Conservation (phyloP, 2,797 vertebrate species). For the Acanthurus lineatus region DNA sequence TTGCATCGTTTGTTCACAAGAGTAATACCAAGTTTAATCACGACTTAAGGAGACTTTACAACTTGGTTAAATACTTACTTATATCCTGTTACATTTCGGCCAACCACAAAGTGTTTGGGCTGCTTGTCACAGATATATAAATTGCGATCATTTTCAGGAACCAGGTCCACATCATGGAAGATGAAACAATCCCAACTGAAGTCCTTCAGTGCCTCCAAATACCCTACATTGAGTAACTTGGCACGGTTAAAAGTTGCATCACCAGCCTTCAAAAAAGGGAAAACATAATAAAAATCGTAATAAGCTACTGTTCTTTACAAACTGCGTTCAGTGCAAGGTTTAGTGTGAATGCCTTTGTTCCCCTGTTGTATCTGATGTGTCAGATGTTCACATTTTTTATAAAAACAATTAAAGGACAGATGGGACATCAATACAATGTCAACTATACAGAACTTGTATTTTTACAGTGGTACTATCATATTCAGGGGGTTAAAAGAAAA, state of each 20-base stretch:
- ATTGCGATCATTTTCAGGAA: constrained; percentile 97
- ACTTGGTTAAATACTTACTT: constrained; percentile 84
- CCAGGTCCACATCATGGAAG: constrained; percentile 97
- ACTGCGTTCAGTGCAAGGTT: neutral
- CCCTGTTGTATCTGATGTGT: neutral
- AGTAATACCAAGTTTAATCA: neutral
- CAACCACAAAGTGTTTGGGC: constrained; percentile 97
- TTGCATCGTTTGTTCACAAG: neutral
- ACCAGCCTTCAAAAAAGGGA: constrained; percentile 86
- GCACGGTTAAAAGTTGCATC: constrained; percentile 94
- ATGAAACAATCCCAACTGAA: constrained; percentile 95
- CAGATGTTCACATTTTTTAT: neutral
- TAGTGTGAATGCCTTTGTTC: neutral
- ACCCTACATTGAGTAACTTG: constrained; percentile 96
- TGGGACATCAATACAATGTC: neutral
- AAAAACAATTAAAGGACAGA: neutral
- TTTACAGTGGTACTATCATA: neutral
- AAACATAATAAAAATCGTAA: constrained; percentile 13
- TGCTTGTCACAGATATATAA: constrained; percentile 91
- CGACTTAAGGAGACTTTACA: neutral
- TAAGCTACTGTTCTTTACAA: neutral
- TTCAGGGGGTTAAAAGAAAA: neutral
- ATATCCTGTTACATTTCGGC: constrained; percentile 96
- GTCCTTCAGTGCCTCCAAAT: constrained; percentile 95
- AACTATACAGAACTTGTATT: constrained; percentile 8